A percentile compares a stretch with the other conserved stretches of the same genome.
Evolutionary conservation across 1,140 invertebrate species (phyloP).

Genomic region (Drosophila pseudoobscura): DNA sequence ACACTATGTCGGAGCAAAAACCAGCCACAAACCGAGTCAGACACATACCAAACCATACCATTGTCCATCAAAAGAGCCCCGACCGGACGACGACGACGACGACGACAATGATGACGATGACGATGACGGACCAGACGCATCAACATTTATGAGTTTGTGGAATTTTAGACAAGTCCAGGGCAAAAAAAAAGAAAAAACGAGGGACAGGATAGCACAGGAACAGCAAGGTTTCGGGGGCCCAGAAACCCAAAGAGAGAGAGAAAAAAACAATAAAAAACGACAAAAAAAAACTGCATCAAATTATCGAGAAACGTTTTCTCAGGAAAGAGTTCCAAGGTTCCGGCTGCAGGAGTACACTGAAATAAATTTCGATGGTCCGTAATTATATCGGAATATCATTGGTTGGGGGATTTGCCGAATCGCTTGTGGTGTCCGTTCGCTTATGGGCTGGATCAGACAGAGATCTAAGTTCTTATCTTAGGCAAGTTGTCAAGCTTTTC

Average conservation of each 20-base stretch:
- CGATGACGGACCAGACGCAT: conserved; percentile 68
- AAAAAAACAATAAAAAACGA: conserved; percentile 8
- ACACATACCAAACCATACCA: conserved; percentile 40
- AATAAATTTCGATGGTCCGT: too few species aligned
- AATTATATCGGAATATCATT: too few species aligned
- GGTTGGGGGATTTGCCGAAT: too few species aligned
- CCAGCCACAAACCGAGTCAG: conserved; percentile 26
- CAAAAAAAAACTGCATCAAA: conserved; percentile 56
- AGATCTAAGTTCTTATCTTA: too few species aligned
- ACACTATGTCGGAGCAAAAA: background rate
- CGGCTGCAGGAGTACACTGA: too few species aligned
- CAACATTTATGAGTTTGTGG: conserved; percentile 78
- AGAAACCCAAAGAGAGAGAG: conserved; percentile 3
- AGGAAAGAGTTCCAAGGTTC: conserved; percentile 44
- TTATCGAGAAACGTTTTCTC: conserved; percentile 68
- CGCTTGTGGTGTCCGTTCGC: too few species aligned
- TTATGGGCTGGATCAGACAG: too few species aligned
- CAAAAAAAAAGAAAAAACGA: conserved; percentile 28
- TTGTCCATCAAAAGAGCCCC: conserved; percentile 37
- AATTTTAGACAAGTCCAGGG: conserved; percentile 59
- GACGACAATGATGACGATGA: conserved; percentile 62
- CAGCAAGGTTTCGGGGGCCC: conserved; percentile 9
- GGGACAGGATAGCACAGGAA: background rate
- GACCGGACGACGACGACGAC: conserved; percentile 50
- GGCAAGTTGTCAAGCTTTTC: too few species aligned